Percentiles rank a stretch among this genome's conserved stretches.
These are phyloP conservation scores for Zaprionus ornatus DNA, from an alignment of 1,140 invertebrate species.

Conservation along the genomic window DNA sequence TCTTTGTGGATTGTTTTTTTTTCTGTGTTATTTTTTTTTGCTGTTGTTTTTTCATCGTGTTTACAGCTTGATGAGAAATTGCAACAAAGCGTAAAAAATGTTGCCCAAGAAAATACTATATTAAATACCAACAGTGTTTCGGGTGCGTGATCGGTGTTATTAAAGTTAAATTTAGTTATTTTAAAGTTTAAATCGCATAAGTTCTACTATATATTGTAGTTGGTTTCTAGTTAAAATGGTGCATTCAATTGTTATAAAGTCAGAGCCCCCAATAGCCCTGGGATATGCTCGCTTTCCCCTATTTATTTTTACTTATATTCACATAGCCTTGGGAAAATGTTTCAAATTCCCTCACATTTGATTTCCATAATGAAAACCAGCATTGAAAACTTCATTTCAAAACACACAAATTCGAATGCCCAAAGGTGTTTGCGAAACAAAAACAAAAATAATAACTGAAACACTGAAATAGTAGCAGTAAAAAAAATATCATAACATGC, in stretches of 20 bases:
- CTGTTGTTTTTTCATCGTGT: conserved; percentile 24
- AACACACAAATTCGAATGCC: conserved; percentile 7
- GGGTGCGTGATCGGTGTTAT: not conserved
- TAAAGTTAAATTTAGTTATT: not conserved
- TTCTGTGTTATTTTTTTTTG: conserved; percentile 18
- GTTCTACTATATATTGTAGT: not conserved
- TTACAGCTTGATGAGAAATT: not conserved
- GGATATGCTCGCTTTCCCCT: not conserved
- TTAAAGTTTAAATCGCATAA: not conserved
- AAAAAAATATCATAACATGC: not conserved
- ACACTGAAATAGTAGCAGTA: not conserved
- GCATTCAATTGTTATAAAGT: not conserved
- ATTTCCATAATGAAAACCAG: not conserved
- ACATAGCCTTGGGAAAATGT: not conserved
- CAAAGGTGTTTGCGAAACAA: conserved; percentile 5
- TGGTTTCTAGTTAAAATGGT: not conserved
- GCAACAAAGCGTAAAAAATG: conserved; percentile 2
- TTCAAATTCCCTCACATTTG: not conserved
- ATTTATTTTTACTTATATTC: not conserved
- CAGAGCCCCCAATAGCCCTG: not conserved
- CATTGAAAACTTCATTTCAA: conserved; percentile 4
- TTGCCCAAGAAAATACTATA: not conserved
- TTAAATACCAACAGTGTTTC: not conserved
- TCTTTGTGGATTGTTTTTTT: conserved; percentile 22
- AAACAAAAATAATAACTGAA: conserved; percentile 1